A percentile compares a stretch with the other conserved stretches of the same genome.
phyloP scores from a whole-genome alignment of 2,888 invertebrate species.

The Himalopsyche japonica region DNA sequence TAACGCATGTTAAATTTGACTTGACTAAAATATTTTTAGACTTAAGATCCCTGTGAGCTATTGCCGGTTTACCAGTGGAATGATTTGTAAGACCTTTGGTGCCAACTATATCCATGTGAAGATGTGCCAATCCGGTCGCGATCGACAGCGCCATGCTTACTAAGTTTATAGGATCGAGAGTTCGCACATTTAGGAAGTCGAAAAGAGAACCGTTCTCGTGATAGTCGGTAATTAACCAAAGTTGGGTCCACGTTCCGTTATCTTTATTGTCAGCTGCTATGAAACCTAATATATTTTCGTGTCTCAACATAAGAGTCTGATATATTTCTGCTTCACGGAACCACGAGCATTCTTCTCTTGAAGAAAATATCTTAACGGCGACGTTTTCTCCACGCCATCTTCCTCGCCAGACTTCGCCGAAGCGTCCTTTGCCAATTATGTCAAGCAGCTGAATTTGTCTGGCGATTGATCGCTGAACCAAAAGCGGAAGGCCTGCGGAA shows the following conservation, averaged over 20 bases:
- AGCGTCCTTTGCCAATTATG: conserved; percentile 95
- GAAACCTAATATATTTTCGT: conserved; percentile 97
- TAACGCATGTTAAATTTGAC: conserved; percentile 90
- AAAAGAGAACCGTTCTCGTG: conserved; percentile 97
- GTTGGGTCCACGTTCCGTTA: conserved; percentile 96
- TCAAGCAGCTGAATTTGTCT: conserved; percentile 93
- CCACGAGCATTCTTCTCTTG: conserved; percentile 96
- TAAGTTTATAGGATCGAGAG: conserved; percentile 82
- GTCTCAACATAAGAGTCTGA: conserved; percentile 96
- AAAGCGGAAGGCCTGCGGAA: conserved; percentile 88
- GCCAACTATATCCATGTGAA: conserved; percentile 98
- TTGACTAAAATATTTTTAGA: conserved; percentile 98
- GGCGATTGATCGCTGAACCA: conserved; percentile 96
- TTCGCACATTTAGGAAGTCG: conserved; percentile 86
- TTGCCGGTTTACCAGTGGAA: conserved; percentile 79
- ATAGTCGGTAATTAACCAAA: conserved; percentile 98
- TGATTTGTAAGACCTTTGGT: conserved; percentile 68
- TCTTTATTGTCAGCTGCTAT: conserved; percentile 99
- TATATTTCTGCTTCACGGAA: conserved; percentile 98
- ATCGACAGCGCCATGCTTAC: conserved; percentile 90
- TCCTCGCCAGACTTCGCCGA: conserved; percentile 96
- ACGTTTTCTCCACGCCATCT: conserved; percentile 97
- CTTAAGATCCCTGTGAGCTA: conserved; percentile 96
- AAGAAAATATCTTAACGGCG: conserved; percentile 97
- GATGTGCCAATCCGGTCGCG: conserved; percentile 92